A percentile compares a stretch with the other conserved stretches of the same genome.
Evolutionary conservation across 2,113 vertebrate genomes (phyloP).

Genomic region (Macaca fascicularis): T2T-MFA8v1.1 NC_088380.1:132544501-132545000

Average conservation of each 20-base stretch:
- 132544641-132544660: not conserved
- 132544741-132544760: not conserved
- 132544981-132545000: not conserved
- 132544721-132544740: not conserved
- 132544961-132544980: not conserved
- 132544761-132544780: not conserved
- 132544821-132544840: not conserved
- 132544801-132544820: not conserved
- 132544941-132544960: not conserved
- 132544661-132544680: not conserved
- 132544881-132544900: not conserved
- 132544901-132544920: not conserved
- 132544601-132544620: not conserved
- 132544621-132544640: not conserved
- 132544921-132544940: not conserved
- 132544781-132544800: not conserved
- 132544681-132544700: not conserved
- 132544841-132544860: not conserved
- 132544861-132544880: not conserved
- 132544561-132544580: not conserved
- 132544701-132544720: not conserved
- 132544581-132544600: not conserved
- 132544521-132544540: not conserved
- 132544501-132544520: not conserved
- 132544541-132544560: not conserved